phyloP scores from a whole-genome alignment of 2,797 vertebrate species.

The Oreochromis grahami region DNA sequence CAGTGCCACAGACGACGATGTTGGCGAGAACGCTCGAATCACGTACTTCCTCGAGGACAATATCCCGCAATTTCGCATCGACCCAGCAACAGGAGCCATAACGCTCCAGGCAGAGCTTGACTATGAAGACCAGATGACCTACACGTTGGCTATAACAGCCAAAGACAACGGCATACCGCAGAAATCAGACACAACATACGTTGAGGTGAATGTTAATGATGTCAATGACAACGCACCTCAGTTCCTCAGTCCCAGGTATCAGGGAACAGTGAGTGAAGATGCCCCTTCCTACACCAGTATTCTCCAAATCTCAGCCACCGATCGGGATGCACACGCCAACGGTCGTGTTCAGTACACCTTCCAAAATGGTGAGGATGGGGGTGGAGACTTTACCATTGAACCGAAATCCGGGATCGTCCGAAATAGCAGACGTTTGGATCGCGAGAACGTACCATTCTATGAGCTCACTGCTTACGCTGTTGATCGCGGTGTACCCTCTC shows the following conservation, averaged over 20 bases:
- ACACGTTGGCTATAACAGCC: constrained; percentile 93
- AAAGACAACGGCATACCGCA: constrained; percentile 98
- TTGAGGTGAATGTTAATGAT: constrained; percentile 96
- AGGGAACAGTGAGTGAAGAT: constrained; percentile 92
- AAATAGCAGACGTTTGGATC: constrained; percentile 89
- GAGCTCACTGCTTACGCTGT: constrained; percentile 93
- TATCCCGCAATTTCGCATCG: constrained; percentile 94
- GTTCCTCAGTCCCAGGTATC: constrained; percentile 92
- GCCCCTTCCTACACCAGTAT: constrained; percentile 96
- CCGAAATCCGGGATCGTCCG: constrained; percentile 95
- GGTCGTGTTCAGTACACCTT: constrained; percentile 97
- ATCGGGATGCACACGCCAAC: constrained; percentile 92
- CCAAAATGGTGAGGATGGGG: constrained; percentile 96
- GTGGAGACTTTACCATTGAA: constrained; percentile 98
- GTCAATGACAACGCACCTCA: constrained; percentile 96
- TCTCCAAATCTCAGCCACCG: constrained; percentile 95
- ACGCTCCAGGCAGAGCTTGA: constrained; percentile 92
- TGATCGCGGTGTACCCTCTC: constrained; percentile 92
- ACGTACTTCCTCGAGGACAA: constrained; percentile 94
- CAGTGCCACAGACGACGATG: constrained; percentile 93
- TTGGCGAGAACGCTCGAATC: constrained; percentile 95
- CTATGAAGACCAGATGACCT: constrained; percentile 97
- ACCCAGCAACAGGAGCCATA: constrained; percentile 89
- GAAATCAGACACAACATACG: constrained; percentile 96
- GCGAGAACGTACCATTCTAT: constrained; percentile 90